Evolutionary conservation across 2,113 vertebrate species (phyloP).

Genomic region (Protobothrops flavoviridis): DNA sequence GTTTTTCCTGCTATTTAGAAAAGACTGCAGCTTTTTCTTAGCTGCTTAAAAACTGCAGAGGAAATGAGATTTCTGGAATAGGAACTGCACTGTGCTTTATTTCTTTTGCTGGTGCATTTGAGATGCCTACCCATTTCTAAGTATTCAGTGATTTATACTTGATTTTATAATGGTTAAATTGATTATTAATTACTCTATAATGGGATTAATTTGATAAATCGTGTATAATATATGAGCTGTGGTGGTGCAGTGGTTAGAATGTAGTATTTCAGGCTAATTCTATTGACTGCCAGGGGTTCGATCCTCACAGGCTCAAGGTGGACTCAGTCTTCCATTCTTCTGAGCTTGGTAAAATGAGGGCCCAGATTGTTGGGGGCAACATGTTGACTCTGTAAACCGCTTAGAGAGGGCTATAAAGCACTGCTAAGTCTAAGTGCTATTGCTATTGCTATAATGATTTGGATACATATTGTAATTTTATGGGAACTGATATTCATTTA

Average conservation of each 20-base stretch:
- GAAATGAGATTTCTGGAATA: background rate
- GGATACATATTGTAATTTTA: constrained; percentile 20
- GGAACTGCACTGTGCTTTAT: background rate
- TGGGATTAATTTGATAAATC: constrained; percentile 42
- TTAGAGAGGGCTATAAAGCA: no score
- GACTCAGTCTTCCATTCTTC: no score
- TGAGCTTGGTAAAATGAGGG: no score
- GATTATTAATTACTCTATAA: background rate
- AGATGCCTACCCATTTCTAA: constrained; percentile 6
- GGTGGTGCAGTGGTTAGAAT: no score
- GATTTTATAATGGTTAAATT: background rate
- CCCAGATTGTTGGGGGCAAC: no score
- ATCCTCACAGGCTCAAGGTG: no score
- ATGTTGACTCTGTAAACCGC: no score
- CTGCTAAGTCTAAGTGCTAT: no score
- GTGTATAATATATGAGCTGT: background rate
- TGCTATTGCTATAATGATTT: background rate
- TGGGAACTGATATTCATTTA: fast-evolving
- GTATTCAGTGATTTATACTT: background rate
- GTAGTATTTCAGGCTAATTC: no score
- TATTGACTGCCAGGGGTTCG: no score
- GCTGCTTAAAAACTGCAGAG: background rate
- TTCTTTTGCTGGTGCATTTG: background rate
- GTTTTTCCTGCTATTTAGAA: background rate
- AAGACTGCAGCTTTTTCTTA: background rate